phyloP scores from a whole-genome alignment of 2,797 vertebrate species.

The Falco berigora region DNA sequence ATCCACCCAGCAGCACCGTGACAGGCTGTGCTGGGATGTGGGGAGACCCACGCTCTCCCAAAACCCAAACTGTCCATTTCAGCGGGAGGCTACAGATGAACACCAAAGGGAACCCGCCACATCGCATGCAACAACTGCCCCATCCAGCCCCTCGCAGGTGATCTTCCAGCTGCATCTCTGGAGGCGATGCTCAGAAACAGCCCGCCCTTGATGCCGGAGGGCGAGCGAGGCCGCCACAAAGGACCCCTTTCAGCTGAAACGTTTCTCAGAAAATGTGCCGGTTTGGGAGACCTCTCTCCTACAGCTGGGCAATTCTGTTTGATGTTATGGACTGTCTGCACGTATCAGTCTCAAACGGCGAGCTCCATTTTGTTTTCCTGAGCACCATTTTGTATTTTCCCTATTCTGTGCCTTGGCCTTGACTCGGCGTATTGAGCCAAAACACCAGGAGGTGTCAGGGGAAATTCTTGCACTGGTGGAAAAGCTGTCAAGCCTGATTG shows the following conservation, averaged over 20 bases:
- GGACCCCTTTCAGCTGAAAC: neutral
- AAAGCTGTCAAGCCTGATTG: slow-evolving; percentile 42
- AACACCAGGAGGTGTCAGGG: slow-evolving; percentile 58
- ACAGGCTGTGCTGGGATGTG: rapidly evolving
- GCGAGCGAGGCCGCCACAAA: neutral
- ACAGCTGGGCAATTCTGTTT: slow-evolving; percentile 37
- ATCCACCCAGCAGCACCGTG: rapidly evolving
- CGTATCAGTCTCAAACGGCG: slow-evolving; percentile 17
- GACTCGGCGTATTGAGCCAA: slow-evolving; percentile 23
- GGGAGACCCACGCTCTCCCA: rapidly evolving
- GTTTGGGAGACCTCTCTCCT: slow-evolving; percentile 13
- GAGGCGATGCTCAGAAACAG: neutral
- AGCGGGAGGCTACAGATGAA: neutral
- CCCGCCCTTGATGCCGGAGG: rapidly evolving
- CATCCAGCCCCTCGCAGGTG: neutral
- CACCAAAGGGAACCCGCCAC: rapidly evolving
- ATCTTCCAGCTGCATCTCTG: rapidly evolving
- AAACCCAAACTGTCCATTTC: rapidly evolving
- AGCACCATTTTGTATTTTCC: slow-evolving; percentile 36
- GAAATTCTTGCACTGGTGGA: neutral
- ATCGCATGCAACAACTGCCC: rapidly evolving
- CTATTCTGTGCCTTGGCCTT: slow-evolving; percentile 26
- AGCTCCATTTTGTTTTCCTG: slow-evolving; percentile 46
- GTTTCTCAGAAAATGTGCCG: neutral
- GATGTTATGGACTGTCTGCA: slow-evolving; percentile 61